A percentile compares a stretch with the other conserved stretches of the same genome.
Evolutionary conservation across 2,797 vertebrate genomes (phyloP).

Genomic region (Scarus forsteni): DNA sequence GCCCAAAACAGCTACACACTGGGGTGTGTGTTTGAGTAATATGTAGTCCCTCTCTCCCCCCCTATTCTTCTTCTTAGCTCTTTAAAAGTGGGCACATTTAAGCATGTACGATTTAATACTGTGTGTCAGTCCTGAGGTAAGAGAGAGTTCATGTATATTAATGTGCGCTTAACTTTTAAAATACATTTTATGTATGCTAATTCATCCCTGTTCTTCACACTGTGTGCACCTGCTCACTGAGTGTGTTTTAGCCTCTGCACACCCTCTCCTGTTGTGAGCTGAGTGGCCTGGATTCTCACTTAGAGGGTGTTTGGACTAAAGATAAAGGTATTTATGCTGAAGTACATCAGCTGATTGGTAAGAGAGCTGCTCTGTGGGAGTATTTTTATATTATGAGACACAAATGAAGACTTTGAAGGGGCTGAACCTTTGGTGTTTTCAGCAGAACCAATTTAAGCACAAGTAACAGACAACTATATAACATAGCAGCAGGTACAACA

Average conservation of each 20-base stretch:
- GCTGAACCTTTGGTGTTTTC: background rate
- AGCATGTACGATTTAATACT: background rate
- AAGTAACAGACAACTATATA: too few species aligned
- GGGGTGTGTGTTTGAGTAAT: too few species aligned
- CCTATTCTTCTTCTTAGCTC: too few species aligned
- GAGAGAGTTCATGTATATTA: background rate
- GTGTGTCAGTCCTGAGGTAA: background rate
- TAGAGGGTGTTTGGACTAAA: background rate
- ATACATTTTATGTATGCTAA: constrained; percentile 15
- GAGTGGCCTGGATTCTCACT: background rate
- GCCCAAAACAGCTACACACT: too few species aligned
- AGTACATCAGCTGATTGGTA: background rate
- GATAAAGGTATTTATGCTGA: background rate
- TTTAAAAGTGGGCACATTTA: background rate
- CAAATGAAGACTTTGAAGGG: background rate
- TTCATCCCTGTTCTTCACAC: background rate
- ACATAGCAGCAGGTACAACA: too few species aligned
- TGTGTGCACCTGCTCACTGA: background rate
- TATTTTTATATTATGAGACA: too few species aligned
- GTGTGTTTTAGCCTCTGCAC: background rate
- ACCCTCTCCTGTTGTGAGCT: background rate
- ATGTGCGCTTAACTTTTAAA: constrained; percentile 5
- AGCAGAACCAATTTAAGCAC: background rate
- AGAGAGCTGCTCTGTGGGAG: background rate
- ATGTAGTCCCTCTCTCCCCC: too few species aligned